phyloP scores from a whole-genome alignment of 2,113 vertebrate genomes.

The Lophochroa leadbeateri region DNA sequence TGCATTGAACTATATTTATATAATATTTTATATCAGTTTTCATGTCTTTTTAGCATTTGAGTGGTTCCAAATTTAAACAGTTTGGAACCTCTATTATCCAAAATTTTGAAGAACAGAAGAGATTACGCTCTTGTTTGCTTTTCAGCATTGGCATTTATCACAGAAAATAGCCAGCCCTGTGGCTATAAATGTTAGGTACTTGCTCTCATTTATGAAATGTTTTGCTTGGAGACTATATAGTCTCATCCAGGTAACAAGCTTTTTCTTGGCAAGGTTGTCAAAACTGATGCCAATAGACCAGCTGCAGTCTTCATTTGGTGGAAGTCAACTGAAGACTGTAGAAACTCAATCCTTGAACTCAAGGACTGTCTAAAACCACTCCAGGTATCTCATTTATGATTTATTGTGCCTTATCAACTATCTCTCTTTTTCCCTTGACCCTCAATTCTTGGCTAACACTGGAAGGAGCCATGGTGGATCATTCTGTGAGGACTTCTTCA shows the following conservation, averaged over 20 bases:
- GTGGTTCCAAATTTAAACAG: neutral
- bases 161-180: neutral
- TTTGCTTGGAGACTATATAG: neutral
- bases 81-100: neutral
- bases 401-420: neutral
- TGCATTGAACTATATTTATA: neutral
- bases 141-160: neutral
- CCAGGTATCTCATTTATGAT: neutral
- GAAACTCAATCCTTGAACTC: neutral
- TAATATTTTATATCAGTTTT: neutral
- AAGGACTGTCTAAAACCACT: neutral
- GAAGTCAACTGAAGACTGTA: neutral
- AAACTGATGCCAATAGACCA: neutral
- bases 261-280: neutral
- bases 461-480: accelerated
- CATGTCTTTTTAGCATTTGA: neutral
- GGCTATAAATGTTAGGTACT: neutral
- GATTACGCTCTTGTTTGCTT: neutral
- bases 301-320: neutral
- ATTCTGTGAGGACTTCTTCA: neutral
- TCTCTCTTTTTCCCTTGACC: neutral
- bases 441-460: accelerated
- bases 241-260: neutral
- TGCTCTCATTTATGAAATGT: neutral
- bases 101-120: neutral